Percentiles rank a stretch among this genome's conserved stretches.
Evolutionary conservation across 2,113 vertebrate species (phyloP).

Genomic region (Perca fluviatilis): DNA sequence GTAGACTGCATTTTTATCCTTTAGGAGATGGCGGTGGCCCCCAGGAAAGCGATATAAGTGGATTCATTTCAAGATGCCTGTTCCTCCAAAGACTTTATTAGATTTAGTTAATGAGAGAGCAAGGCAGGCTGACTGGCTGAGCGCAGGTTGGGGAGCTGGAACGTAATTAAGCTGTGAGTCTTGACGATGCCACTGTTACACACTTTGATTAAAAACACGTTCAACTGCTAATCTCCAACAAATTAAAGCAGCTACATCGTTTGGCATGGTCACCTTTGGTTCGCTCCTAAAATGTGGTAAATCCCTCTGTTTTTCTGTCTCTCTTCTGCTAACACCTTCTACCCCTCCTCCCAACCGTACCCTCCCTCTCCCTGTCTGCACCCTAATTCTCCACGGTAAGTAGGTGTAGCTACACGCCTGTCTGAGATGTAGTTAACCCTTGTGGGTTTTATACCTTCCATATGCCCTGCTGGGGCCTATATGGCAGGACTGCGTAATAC

Average conservation of each 20-base stretch:
- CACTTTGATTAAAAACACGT: slow-evolving; percentile 85
- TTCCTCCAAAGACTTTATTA: slow-evolving; percentile 83
- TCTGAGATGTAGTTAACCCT: slow-evolving; percentile 72
- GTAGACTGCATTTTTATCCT: slow-evolving; percentile 68
- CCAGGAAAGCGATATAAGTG: slow-evolving; percentile 81
- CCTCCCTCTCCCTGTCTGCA: slow-evolving; percentile 53
- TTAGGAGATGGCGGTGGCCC: slow-evolving; percentile 59
- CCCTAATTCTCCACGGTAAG: slow-evolving; percentile 65
- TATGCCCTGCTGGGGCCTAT: slow-evolving; percentile 71
- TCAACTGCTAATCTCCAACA: slow-evolving; percentile 79
- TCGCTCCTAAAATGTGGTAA: slow-evolving; percentile 49
- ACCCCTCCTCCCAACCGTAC: neutral
- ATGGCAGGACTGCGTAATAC: slow-evolving; percentile 66
- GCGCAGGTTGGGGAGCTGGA: slow-evolving; percentile 81
- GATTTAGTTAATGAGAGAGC: slow-evolving; percentile 83
- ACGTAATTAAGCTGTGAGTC: slow-evolving; percentile 82
- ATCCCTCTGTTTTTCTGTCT: slow-evolving; percentile 17
- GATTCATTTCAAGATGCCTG: slow-evolving; percentile 81
- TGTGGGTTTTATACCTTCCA: slow-evolving; percentile 79
- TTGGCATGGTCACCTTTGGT: slow-evolving; percentile 70
- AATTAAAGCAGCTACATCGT: slow-evolving; percentile 77
- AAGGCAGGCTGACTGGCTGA: slow-evolving; percentile 68
- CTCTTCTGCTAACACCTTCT: slow-evolving; percentile 35
- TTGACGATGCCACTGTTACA: slow-evolving; percentile 75
- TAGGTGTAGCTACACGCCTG: slow-evolving; percentile 62